Percentiles rank a stretch among this genome's conserved stretches.
phyloP scores from a whole-genome alignment of 2,888 invertebrate genomes.

The Trichogramma dendrolimi region DNA sequence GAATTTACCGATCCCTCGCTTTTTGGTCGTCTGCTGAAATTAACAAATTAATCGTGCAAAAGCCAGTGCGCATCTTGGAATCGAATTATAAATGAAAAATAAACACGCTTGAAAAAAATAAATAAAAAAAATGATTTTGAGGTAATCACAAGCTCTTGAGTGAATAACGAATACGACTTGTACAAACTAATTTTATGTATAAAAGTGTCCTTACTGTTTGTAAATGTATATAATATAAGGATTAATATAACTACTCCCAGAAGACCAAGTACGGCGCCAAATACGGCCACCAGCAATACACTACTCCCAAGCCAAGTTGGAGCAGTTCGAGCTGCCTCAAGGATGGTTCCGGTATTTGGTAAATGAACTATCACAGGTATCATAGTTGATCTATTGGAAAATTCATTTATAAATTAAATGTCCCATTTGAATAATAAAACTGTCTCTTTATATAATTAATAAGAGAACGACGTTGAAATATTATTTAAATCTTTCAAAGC shows the following conservation, averaged over 20 bases:
- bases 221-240: conserved; percentile 74
- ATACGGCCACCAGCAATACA: conserved; percentile 58
- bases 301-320: conserved; percentile 54
- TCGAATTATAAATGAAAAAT: conserved; percentile 1
- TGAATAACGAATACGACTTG: not conserved
- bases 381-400: conserved; percentile 41
- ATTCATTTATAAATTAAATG: conserved; percentile 4
- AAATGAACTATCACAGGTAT: conserved; percentile 56
- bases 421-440: conserved; percentile 3
- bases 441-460: not conserved
- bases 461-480: no score
- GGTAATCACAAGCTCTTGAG: not conserved
- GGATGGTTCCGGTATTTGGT: conserved; percentile 43
- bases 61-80: not conserved
- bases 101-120: conserved; percentile 3
- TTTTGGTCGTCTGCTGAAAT: conserved; percentile 43
- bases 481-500: no score
- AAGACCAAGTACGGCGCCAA: conserved; percentile 69
- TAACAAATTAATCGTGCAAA: not conserved
- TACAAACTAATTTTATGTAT: not conserved
- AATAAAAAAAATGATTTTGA: not conserved
- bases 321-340: conserved; percentile 53
- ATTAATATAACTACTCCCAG: conserved; percentile 72
- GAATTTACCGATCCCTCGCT: conserved; percentile 47
- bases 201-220: conserved; percentile 58